Evolutionary conservation across 2,113 vertebrate species (phyloP), one percentile per base, ranked within the genome.

Genomic region (Cryptomyrus ogoouensis): DNA sequence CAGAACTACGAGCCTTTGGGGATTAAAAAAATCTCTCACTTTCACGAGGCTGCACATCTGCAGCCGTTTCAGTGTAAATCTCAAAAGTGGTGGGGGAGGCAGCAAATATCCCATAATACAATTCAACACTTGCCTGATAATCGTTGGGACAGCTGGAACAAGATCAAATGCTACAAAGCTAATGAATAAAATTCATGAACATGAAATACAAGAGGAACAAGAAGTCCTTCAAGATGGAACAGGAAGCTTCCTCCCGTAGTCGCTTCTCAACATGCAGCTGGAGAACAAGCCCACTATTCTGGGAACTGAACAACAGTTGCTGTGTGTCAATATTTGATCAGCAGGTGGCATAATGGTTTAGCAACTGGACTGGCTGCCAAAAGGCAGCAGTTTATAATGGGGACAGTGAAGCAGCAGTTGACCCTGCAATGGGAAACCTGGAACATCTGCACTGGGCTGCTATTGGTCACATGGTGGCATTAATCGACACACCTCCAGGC

Each of bases 181-280:
- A 86, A 49, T 49, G 83, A 86, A 49, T 86, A 86, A 86, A 49
- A 86, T 27, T 49, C 83, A 86, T 86, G 83, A 50, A 50, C 24
- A 50, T 50, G 10, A 50, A 86, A 3, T 77, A 39, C 31, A 80
- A 17, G 9, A 39, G 74, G 74, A 80, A 19, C 15, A 6, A 80
- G 74, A 42, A 39, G 35, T 80, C 74, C 74, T 80, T 80, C 74
- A 80, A 84, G 44, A 47, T 39, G 39, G 44, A 84, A n/a, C 21
- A 47, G 83, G 74, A 80, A 80, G 31, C 74, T 42, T 42, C 74
- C 74, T 80, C 17, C 74, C 15, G 13, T 80, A 80, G 74, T 39
- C 2, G 74, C 74, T 39, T 80, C 74, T 39, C 74, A 80, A 42
- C 74, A 80, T 19, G 74, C 74, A 42, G 74, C 74, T 80, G 35